These are phyloP conservation scores for Macrosiphum euphorbiae DNA, from an alignment of 2,888 invertebrate species.

Conservation along the genomic window DNA sequence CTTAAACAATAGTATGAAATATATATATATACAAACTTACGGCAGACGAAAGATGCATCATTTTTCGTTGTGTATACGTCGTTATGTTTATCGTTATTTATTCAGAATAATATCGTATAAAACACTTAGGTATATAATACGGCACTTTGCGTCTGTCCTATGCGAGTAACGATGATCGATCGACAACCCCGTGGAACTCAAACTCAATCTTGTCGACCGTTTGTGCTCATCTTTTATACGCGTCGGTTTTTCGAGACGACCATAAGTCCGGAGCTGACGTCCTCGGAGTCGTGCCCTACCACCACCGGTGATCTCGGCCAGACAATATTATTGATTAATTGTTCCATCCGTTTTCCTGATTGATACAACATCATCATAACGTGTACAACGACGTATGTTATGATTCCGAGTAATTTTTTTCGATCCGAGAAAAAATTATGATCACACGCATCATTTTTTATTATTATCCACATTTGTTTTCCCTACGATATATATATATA, in stretches of 20 bases:
- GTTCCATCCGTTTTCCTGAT: slow-evolving; percentile 42
- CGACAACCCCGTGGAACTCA: slow-evolving; percentile 25
- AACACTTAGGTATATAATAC: not conserved
- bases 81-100: not conserved
- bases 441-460: not conserved
- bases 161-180: not conserved
- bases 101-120: not conserved
- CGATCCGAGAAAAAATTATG: not conserved
- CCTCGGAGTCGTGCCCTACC: slow-evolving; percentile 45
- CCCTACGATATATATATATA: not conserved
- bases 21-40: slow-evolving; percentile 34
- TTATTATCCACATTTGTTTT: not conserved
- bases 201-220: slow-evolving; percentile 17
- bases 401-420: not conserved
- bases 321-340: not conserved
- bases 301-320: not conserved
- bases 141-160: not conserved
- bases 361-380: not conserved
- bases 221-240: slow-evolving; percentile 29
- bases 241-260: not conserved
- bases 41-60: slow-evolving; percentile 43
- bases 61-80: not conserved
- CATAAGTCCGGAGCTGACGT: slow-evolving; percentile 21
- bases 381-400: not conserved
- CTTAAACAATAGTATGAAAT: not conserved